A percentile compares a stretch with the other conserved stretches of the same genome.
phyloP scores from a whole-genome alignment of 30 jellyfish, hydroid and myxozoan species.

The Phacellophora camtschatica region DNA sequence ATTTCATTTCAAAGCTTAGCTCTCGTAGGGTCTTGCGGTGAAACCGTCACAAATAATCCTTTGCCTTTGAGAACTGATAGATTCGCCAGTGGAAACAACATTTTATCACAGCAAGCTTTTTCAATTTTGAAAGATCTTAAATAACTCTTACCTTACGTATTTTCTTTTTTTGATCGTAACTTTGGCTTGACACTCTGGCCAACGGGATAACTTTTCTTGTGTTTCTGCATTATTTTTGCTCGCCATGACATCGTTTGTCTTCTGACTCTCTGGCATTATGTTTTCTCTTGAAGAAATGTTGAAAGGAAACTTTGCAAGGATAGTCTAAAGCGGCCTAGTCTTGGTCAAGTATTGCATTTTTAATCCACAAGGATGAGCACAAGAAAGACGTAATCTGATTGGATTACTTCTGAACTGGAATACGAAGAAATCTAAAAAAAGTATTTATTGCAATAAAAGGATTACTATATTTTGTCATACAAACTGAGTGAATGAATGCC shows the following conservation, averaged over 20 bases:
- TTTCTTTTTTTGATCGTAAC: conserved; percentile 31
- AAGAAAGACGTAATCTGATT: too few relatives aligned
- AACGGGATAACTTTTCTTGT: not conserved
- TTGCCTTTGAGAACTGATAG: not conserved
- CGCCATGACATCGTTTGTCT: not conserved
- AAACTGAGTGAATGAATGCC: too few relatives aligned
- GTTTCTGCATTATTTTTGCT: not conserved
- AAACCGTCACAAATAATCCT: not conserved
- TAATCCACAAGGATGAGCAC: too few relatives aligned
- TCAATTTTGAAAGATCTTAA: not conserved
- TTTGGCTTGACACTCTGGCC: conserved; percentile 30
- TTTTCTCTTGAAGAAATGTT: not conserved
- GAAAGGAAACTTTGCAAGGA: not conserved
- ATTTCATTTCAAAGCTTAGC: not conserved
- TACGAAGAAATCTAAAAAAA: too few relatives aligned
- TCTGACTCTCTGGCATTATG: conserved; percentile 18
- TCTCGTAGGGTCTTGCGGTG: not conserved
- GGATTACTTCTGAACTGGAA: too few relatives aligned
- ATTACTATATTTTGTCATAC: too few relatives aligned
- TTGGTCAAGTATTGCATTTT: too few relatives aligned
- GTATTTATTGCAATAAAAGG: too few relatives aligned
- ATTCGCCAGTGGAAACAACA: not conserved
- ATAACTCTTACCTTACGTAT: conserved; percentile 11
- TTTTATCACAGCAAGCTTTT: not conserved
- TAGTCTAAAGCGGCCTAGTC: too few relatives aligned